Percentiles rank a stretch among this genome's conserved stretches.
phyloP scores from a whole-genome alignment of 2,113 vertebrate genomes.

The Sialia sialis region DNA sequence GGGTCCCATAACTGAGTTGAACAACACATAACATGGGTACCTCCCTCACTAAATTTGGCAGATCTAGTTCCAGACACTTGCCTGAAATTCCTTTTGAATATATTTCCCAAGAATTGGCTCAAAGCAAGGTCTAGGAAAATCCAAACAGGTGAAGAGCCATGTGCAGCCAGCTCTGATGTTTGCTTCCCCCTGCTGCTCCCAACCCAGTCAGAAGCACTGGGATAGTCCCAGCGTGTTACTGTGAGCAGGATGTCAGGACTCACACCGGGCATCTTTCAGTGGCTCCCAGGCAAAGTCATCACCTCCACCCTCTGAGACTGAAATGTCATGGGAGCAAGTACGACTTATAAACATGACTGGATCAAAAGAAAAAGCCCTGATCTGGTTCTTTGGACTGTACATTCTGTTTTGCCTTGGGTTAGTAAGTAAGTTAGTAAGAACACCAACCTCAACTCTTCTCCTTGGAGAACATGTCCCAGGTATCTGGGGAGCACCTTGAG shows the following conservation, averaged over 20 bases:
- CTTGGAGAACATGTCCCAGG: background rate
- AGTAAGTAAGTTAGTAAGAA: background rate
- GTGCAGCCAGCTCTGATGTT: background rate
- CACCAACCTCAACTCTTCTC: background rate
- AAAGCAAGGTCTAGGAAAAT: background rate
- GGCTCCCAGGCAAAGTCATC: background rate
- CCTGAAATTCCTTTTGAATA: background rate
- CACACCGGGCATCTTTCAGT: background rate
- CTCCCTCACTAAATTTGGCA: background rate
- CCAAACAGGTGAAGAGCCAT: background rate
- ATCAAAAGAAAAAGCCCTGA: accelerated
- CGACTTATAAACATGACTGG: background rate
- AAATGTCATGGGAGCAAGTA: background rate
- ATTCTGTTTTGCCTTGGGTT: background rate
- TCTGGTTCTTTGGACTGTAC: background rate
- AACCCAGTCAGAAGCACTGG: background rate
- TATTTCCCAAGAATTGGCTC: background rate
- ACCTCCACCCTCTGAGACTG: background rate
- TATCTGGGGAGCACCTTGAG: background rate
- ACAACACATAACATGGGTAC: background rate
- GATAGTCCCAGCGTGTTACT: background rate
- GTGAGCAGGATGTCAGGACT: background rate
- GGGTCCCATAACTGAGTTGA: background rate
- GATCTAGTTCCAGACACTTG: background rate
- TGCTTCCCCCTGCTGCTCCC: background rate